These are phyloP conservation scores for Dendropsophus ebraccatus DNA, from an alignment of 2,113 vertebrate genomes.

Conservation along the genomic window DNA sequence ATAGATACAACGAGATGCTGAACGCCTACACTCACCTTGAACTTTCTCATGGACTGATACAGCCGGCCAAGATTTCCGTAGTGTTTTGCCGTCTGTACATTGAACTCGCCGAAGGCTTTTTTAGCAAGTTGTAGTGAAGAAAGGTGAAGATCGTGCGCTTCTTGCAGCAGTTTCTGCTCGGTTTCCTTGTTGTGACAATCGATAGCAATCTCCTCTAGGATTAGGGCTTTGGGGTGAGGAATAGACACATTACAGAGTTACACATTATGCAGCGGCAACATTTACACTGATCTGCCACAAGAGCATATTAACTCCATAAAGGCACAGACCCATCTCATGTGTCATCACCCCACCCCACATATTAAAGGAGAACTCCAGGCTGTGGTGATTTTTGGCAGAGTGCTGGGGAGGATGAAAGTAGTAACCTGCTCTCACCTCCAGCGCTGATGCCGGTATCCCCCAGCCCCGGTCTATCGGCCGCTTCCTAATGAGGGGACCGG, in stretches of 20 bases:
- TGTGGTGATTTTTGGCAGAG: no score
- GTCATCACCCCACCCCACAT: no score
- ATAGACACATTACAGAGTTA: background rate
- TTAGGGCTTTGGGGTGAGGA: constrained; percentile 80
- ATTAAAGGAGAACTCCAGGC: no score
- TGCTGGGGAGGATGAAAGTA: no score
- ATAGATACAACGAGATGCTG: no score
- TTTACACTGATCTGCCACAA: background rate
- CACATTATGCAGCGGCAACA: background rate
- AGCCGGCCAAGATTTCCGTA: constrained; percentile 97
- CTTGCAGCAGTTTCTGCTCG: constrained; percentile 94
- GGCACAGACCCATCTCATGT: no score
- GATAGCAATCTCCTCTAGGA: constrained; percentile 97
- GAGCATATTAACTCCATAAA: no score
- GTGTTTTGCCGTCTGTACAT: constrained; percentile 98
- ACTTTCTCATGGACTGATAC: constrained; percentile 99
- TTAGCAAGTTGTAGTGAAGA: constrained; percentile 96
- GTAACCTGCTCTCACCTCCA: no score
- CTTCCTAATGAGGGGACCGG: no score
- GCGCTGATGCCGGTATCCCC: no score
- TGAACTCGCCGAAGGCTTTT: constrained; percentile 98
- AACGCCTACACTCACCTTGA: constrained; percentile 81
- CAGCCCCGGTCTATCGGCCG: no score
- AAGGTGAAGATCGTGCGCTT: constrained; percentile 97
- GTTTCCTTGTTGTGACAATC: constrained; percentile 99